Conservation (phyloP, 1,140 invertebrate genomes). For the Papilio xuthus region DNA sequence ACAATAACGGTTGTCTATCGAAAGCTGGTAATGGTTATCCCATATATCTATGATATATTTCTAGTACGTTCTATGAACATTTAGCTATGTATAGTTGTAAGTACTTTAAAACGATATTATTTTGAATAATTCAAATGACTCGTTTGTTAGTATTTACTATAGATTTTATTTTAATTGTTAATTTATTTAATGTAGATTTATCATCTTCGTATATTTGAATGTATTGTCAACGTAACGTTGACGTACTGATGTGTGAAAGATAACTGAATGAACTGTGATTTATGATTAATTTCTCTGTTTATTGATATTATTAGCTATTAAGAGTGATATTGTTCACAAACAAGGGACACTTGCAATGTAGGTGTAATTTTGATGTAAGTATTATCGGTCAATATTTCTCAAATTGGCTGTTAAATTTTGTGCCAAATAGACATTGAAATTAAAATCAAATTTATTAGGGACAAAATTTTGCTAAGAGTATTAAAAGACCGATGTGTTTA, state of each 20-base stretch:
- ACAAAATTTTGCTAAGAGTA: constrained; percentile 68
- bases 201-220: not conserved
- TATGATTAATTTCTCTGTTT: constrained; percentile 38
- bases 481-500: constrained; percentile 55
- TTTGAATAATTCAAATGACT: constrained; percentile 29
- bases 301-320: constrained; percentile 41
- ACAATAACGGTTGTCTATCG: constrained; percentile 58
- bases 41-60: constrained; percentile 98
- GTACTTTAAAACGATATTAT: constrained; percentile 47
- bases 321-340: constrained; percentile 39
- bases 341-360: constrained; percentile 62
- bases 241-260: constrained; percentile 26
- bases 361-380: constrained; percentile 45
- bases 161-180: constrained; percentile 1
- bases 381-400: constrained; percentile 49
- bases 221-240: not conserved
- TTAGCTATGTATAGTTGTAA: constrained; percentile 71
- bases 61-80: constrained; percentile 96
- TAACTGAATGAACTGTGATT: constrained; percentile 36
- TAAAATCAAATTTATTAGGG: constrained; percentile 69
- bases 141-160: constrained; percentile 26
- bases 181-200: not conserved
- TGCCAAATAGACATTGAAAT: constrained; percentile 73
- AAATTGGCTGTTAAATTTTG: constrained; percentile 63
- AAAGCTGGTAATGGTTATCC: constrained; percentile 90